These are phyloP conservation scores for Gymnorhina tibicen DNA, from an alignment of 2,113 vertebrate species.

Conservation along the genomic window DNA sequence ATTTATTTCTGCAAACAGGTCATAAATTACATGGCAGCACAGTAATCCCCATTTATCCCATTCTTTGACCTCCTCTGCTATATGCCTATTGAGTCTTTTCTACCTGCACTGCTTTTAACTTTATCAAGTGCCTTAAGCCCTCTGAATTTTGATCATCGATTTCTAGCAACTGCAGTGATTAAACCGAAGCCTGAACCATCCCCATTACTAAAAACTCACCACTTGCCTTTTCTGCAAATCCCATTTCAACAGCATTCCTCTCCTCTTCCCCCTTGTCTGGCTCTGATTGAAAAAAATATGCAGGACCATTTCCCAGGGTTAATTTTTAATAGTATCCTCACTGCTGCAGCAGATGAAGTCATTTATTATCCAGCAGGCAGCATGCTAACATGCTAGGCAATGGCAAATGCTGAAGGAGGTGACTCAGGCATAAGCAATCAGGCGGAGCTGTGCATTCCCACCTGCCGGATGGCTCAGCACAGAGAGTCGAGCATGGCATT, in stretches of 20 bases:
- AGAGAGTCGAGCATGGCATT: rapidly evolving
- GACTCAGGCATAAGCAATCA: slow-evolving; percentile 18
- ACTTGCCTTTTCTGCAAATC: background rate
- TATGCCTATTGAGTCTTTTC: background rate
- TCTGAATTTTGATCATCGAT: background rate
- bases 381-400: background rate
- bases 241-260: background rate
- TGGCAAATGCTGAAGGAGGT: background rate
- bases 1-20: background rate
- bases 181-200: background rate
- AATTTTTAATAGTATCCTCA: slow-evolving; percentile 42
- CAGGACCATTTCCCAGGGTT: slow-evolving; percentile 20
- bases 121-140: background rate
- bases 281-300: background rate
- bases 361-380: slow-evolving; percentile 41
- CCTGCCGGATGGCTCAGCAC: background rate
- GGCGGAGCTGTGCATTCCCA: background rate
- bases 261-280: background rate
- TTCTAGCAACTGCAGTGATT: background rate
- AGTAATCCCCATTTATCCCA: background rate
- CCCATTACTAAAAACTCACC: background rate
- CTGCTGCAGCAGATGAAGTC: background rate
- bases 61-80: background rate
- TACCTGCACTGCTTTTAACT: background rate
- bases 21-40: background rate